phyloP scores from a whole-genome alignment of 2,113 vertebrate species.

The Penelope pileata region DNA sequence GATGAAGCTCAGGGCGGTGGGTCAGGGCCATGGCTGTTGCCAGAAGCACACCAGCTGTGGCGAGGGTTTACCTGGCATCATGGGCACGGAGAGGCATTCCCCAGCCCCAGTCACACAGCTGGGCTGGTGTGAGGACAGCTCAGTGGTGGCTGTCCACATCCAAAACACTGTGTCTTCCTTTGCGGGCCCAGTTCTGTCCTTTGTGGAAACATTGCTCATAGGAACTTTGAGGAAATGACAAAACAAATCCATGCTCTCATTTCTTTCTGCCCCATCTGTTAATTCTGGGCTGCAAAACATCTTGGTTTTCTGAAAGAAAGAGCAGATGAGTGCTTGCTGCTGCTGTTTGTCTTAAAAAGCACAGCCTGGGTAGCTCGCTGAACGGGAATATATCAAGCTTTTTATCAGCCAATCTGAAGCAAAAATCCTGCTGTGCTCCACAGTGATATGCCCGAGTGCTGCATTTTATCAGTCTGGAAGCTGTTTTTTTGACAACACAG shows the following conservation, averaged over 20 bases:
- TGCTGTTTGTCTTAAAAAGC: constrained; percentile 58
- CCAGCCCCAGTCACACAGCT: not conserved
- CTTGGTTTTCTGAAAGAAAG: constrained; percentile 41
- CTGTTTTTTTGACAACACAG: constrained; percentile 9
- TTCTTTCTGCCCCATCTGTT: constrained; percentile 28
- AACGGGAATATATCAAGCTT: constrained; percentile 13
- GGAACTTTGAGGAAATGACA: not conserved
- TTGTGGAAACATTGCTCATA: not conserved
- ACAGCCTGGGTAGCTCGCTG: constrained; percentile 9
- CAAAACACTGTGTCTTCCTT: not conserved
- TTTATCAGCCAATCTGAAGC: constrained; percentile 43
- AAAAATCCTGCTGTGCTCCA: constrained; percentile 27
- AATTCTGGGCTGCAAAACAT: not conserved
- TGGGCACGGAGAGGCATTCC: not conserved
- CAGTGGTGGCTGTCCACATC: not conserved
- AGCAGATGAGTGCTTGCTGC: constrained; percentile 22
- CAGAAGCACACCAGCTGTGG: not conserved
- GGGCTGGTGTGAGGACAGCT: accelerated
- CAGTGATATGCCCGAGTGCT: constrained; percentile 12
- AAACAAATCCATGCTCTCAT: not conserved
- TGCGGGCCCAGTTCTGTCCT: not conserved
- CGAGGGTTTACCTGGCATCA: not conserved
- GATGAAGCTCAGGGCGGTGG: not conserved
- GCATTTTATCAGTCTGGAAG: constrained; percentile 35
- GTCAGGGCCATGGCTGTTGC: not conserved